Base-by-base conservation (phyloP, 2,888 invertebrate species). In the Caenorhabditis uteleia region DNA sequence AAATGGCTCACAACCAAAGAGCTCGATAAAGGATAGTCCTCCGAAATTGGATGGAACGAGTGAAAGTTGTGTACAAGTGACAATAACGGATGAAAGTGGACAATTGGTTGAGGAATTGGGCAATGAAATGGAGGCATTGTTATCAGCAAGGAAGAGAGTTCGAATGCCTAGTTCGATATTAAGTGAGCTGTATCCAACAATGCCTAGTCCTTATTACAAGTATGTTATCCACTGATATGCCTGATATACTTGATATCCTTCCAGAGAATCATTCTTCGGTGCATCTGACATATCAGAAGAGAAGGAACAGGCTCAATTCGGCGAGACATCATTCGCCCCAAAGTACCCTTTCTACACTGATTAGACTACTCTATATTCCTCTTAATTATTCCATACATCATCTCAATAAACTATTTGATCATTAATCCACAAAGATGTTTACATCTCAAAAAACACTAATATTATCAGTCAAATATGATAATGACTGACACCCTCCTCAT, bases 261-360 rank as follows among this genome's bases (percentile, higher is more conserved):
- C 10, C 62, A 80, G 80, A 45, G 82, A 83, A 65, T 79, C 79
- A 8, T 72, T 68, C 54, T 80, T 80, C 54, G 83, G 83, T 14
- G 40, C 62, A 21, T 68, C 73, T 21, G 77, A 79, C 72, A 78
- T 82, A 39, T 72, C 78, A 21, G 81, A 82, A 25, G 81, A 80
- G 39, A 79, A 82, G 47, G 82, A 80, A 49, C 68, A 61, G 42
- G 68, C 71, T 7, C 80, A 82, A 45, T 82, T 72, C 40, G 83
- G 83, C 1, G 77, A 75, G 31, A 67, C 50, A 14, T 58, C 57
- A 43, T 83, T 80, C 59, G 74, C 83, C 2, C 83, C 83, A 5
- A 79, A 80, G 69, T 83, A 83, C 62, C 82, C 83, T 2, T 83
- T 83, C 55, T 82, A 83, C 49, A 75, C 75, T 20, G 79, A 79